phyloP scores from a whole-genome alignment of 2,113 vertebrate genomes.

The Nothobranchius kuhntae region DNA sequence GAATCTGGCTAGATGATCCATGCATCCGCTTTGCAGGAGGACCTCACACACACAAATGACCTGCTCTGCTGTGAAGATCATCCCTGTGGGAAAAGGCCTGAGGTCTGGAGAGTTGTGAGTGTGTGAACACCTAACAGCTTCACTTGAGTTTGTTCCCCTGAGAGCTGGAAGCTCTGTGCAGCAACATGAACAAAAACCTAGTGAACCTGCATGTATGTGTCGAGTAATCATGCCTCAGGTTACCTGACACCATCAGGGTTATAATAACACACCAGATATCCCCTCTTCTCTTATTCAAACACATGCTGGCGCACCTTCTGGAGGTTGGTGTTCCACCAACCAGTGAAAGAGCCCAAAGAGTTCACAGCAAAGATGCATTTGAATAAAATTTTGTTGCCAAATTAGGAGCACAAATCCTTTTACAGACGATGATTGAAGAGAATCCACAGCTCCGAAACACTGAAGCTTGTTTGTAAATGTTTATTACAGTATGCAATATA shows the following conservation, averaged over 20 bases:
- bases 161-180: conserved; percentile 14
- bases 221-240: conserved; percentile 52
- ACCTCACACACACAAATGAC: conserved; percentile 70
- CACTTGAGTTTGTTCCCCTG: background rate
- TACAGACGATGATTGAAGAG: background rate
- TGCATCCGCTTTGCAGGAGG: conserved; percentile 42
- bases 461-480: conserved; percentile 64
- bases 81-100: conserved; percentile 18
- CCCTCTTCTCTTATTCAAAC: conserved; percentile 46
- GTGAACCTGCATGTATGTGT: conserved; percentile 20
- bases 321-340: conserved; percentile 18
- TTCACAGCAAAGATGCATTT: conserved; percentile 52
- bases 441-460: background rate
- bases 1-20: conserved; percentile 71
- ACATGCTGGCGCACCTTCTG: conserved; percentile 32
- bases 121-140: background rate
- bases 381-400: conserved; percentile 75
- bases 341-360: conserved; percentile 8
- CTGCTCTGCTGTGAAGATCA: conserved; percentile 77
- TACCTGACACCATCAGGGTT: conserved; percentile 73
- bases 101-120: conserved; percentile 2
- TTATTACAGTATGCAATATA: conserved; percentile 84
- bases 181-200: conserved; percentile 7
- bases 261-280: conserved; percentile 56
- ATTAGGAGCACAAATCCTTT: conserved; percentile 53